These are phyloP conservation scores for Smithornis capensis DNA, from an alignment of 2,113 vertebrate genomes.

Conservation along the genomic window DNA sequence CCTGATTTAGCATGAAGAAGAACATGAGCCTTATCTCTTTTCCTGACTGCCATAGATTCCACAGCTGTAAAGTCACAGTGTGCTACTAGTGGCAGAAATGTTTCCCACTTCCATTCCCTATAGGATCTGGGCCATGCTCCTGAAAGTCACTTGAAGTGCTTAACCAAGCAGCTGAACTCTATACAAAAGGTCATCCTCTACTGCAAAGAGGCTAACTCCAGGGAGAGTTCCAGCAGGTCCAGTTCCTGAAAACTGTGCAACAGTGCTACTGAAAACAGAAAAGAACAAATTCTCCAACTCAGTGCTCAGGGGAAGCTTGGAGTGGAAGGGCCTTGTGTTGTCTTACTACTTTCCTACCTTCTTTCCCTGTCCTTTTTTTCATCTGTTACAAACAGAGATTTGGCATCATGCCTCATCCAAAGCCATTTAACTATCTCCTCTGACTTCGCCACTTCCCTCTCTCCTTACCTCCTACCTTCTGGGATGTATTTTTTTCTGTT, in stretches of 20 bases:
- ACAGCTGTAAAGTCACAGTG: background rate
- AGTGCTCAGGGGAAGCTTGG: background rate
- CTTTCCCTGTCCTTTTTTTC: background rate
- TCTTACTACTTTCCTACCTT: background rate
- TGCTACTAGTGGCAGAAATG: background rate
- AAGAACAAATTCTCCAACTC: background rate
- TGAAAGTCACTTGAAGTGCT: background rate
- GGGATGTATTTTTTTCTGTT: background rate
- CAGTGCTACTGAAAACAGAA: background rate
- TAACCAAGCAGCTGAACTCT: background rate
- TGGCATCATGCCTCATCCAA: background rate
- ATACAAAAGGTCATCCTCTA: background rate
- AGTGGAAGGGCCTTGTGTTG: background rate
- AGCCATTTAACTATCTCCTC: background rate
- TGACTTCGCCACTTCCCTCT: background rate
- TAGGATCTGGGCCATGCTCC: background rate
- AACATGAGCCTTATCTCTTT: accelerated
- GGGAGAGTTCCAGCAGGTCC: background rate
- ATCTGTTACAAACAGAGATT: background rate
- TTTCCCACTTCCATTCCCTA: background rate
- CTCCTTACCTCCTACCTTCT: background rate
- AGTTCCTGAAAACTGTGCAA: background rate
- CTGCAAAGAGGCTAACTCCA: accelerated
- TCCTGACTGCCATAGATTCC: background rate
- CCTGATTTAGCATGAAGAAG: background rate